These are phyloP conservation scores for Bovichtus variegatus DNA, from an alignment of 2,797 vertebrate species.

Conservation along the genomic window DNA sequence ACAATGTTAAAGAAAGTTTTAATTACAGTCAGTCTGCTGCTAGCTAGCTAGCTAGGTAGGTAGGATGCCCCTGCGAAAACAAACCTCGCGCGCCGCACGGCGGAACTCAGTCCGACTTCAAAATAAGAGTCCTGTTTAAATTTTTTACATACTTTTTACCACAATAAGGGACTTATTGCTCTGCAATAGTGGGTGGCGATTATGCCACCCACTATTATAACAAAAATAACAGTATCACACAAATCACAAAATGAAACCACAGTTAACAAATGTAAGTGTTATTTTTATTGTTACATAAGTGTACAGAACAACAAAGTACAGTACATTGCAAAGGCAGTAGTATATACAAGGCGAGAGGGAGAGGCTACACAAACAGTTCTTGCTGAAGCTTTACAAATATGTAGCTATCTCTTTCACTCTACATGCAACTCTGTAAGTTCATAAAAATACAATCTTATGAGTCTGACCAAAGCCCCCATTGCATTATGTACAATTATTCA, in stretches of 20 bases:
- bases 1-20: background rate
- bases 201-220: no score
- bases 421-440: conserved; percentile 82
- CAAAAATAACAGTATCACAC: no score
- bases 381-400: conserved; percentile 85
- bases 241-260: conserved; percentile 16
- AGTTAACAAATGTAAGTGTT: conserved; percentile 69
- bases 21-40: background rate
- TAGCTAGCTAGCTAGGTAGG: no score
- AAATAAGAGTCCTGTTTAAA: conserved; percentile 58
- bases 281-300: conserved; percentile 85
- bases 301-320: conserved; percentile 86
- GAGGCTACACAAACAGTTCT: conserved; percentile 85
- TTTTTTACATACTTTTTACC: background rate
- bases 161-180: background rate
- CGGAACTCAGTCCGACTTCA: conserved; percentile 53
- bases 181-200: background rate
- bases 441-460: conserved; percentile 82
- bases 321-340: conserved; percentile 88
- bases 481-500: conserved; percentile 85
- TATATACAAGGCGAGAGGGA: conserved; percentile 92
- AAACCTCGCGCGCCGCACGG: conserved; percentile 68
- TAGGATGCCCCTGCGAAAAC: conserved; percentile 29
- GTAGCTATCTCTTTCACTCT: conserved; percentile 81
- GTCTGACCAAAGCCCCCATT: conserved; percentile 70